phyloP scores from a whole-genome alignment of 2,797 vertebrate species.

The Siniperca undulata region DNA sequence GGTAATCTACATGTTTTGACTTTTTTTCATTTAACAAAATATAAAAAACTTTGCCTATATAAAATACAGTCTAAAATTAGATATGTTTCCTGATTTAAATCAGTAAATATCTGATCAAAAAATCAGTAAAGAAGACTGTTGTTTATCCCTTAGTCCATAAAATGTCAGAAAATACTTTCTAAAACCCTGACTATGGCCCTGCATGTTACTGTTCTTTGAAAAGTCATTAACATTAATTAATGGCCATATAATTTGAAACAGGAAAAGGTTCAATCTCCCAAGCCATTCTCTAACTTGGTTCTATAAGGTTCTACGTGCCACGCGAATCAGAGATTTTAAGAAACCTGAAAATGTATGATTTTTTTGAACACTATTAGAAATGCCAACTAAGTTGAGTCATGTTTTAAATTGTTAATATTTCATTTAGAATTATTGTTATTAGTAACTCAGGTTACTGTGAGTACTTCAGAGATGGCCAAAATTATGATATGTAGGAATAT shows the following conservation, averaged over 20 bases:
- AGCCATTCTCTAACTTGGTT: not conserved
- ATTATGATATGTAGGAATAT: not conserved
- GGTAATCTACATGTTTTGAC: too few relatives aligned
- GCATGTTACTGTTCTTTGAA: too few relatives aligned
- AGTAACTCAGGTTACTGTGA: not conserved
- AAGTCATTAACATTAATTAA: not conserved
- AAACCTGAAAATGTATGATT: too few relatives aligned
- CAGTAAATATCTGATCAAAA: too few relatives aligned
- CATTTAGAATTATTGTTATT: not conserved
- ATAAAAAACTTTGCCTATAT: not conserved
- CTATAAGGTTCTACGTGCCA: not conserved
- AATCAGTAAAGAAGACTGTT: too few relatives aligned
- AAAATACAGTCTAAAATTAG: not conserved
- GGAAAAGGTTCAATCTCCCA: not conserved
- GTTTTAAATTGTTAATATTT: not conserved
- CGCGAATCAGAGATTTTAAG: too few relatives aligned
- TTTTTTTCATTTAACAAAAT: too few relatives aligned
- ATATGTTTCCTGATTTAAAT: not conserved
- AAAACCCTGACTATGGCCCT: not conserved
- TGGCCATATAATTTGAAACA: not conserved
- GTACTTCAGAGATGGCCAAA: not conserved
- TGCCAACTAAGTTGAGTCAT: too few relatives aligned
- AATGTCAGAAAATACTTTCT: not conserved
- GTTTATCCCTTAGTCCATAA: not conserved
- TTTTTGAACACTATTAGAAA: too few relatives aligned